These are phyloP conservation scores for Drosophila kambysellisi DNA, from an alignment of 2,888 invertebrate genomes.

Conservation along the genomic window DNA sequence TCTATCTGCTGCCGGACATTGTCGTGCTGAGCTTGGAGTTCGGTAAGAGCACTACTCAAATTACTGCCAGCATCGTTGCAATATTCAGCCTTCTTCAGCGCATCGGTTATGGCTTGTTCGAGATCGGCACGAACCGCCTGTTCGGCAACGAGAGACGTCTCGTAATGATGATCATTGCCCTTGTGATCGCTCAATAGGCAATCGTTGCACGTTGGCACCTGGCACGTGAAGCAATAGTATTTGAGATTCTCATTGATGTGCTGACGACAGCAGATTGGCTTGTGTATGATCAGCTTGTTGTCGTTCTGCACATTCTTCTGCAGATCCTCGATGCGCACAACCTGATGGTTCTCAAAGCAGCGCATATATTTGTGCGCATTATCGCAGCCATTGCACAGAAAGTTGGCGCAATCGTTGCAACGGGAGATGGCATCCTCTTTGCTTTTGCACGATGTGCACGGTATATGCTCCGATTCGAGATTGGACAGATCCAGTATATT, in stretches of 20 bases:
- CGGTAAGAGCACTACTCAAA: constrained; percentile 92
- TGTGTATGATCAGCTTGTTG: constrained; percentile 93
- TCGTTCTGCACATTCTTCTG: constrained; percentile 88
- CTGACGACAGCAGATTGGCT: constrained; percentile 93
- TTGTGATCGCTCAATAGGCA: constrained; percentile 94
- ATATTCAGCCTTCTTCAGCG: constrained; percentile 89
- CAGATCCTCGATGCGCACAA: constrained; percentile 94
- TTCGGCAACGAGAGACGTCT: constrained; percentile 92
- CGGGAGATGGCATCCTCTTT: constrained; percentile 97
- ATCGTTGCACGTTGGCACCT: constrained; percentile 94
- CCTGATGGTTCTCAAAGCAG: constrained; percentile 97
- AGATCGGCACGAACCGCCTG: constrained; percentile 92
- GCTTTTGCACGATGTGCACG: constrained; percentile 97
- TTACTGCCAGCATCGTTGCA: constrained; percentile 91
- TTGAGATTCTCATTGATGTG: constrained; percentile 94
- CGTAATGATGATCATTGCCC: constrained; percentile 93
- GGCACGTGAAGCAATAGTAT: constrained; percentile 94
- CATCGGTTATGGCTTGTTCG: constrained; percentile 90
- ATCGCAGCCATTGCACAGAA: constrained; percentile 96
- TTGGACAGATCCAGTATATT: constrained; percentile 93
- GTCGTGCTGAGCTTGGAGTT: constrained; percentile 94
- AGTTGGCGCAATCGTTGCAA: constrained; percentile 97
- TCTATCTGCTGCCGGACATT: constrained; percentile 93
- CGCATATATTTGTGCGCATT: constrained; percentile 98
- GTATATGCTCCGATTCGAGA: constrained; percentile 89